Base-by-base conservation (phyloP, 2,888 invertebrate species). In the Mycalesis mineus region DNA sequence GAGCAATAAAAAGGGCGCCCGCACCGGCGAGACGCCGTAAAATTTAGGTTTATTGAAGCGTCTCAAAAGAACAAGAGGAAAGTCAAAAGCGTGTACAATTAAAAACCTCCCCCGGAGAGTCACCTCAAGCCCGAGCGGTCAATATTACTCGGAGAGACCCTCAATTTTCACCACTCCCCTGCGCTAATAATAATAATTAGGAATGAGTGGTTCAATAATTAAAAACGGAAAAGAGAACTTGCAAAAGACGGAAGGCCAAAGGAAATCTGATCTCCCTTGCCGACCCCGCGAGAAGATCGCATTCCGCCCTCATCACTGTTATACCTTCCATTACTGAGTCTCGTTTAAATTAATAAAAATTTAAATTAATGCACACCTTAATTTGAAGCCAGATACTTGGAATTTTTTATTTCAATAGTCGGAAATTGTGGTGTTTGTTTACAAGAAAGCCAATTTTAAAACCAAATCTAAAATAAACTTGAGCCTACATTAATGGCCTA, bases 131-230 rank as follows among this genome's bases (percentile, higher is more conserved):
- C 77, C 78, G 72, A 82, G 78, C 87, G 89, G 89, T 89, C 89
- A 89, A 88, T 88, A 87, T 86, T 80, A 74, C 84, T 78, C 73
- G 73, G 70, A 79, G 71, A 83, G 86, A 81, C 88, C 88, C 88
- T 88, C 88, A 88, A 88, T 88, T 87, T 88, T 86, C 88, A 85
- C 86, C 88, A 85, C 87, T 86, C 88, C 86, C 87, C 78, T 75
- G 75, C 83, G 84, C 90, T 90, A 90, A 90, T 90, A 90, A 90
- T 88, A 90, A 90, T 90, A 90, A 90, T 90, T 90, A 90, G 90
- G 82, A 90, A 90, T 90, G 90, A 90, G 90, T 90, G 90, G 90
- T 90, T 89, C 90, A 87, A 90, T 90, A 90, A 90, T 90, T 90
- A 90, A 90, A 90, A 90, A 90, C 90, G 90, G 90, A 89, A 83